Evolutionary conservation across 2,797 vertebrate genomes (phyloP).

Genomic region (Brachyalestes nurse): DNA sequence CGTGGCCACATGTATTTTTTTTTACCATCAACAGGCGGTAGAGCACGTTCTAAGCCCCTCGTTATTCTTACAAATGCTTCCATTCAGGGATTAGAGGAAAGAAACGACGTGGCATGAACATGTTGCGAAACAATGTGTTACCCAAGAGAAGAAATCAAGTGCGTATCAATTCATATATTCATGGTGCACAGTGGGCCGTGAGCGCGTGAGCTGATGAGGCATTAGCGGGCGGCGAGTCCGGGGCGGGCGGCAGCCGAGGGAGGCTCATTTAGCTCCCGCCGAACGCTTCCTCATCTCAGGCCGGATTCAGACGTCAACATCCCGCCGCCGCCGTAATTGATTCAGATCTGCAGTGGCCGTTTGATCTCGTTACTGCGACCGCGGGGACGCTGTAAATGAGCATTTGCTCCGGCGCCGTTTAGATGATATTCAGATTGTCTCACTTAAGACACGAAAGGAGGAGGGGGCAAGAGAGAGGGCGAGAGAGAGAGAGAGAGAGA

Average conservation of each 20-base stretch:
- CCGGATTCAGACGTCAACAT: conserved; percentile 64
- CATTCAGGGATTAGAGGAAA: neutral
- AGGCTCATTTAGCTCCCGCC: conserved; percentile 34
- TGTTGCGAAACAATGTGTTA: conserved; percentile 29
- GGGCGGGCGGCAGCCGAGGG: conserved; percentile 3
- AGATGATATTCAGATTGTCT: conserved; percentile 58
- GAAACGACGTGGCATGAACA: neutral
- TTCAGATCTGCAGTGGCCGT: conserved; percentile 63
- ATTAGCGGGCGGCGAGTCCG: neutral
- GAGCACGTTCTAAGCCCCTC: conserved; percentile 46
- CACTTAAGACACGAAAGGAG: conserved; percentile 48
- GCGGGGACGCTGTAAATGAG: conserved; percentile 52
- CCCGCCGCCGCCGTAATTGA: conserved; percentile 65
- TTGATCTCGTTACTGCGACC: conserved; percentile 53
- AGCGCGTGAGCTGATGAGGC: conserved; percentile 24
- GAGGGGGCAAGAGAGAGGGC: neutral
- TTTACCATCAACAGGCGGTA: neutral
- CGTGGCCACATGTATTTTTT: too few species aligned
- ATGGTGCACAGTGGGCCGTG: neutral
- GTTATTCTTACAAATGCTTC: conserved; percentile 53
- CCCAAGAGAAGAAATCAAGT: conserved; percentile 31
- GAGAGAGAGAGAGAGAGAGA: neutral
- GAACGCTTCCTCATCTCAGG: conserved; percentile 32
- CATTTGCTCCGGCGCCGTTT: conserved; percentile 49
- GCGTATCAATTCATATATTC: conserved; percentile 32